phyloP scores from a whole-genome alignment of 2,888 invertebrate species.

The Dugesia japonica region DNA sequence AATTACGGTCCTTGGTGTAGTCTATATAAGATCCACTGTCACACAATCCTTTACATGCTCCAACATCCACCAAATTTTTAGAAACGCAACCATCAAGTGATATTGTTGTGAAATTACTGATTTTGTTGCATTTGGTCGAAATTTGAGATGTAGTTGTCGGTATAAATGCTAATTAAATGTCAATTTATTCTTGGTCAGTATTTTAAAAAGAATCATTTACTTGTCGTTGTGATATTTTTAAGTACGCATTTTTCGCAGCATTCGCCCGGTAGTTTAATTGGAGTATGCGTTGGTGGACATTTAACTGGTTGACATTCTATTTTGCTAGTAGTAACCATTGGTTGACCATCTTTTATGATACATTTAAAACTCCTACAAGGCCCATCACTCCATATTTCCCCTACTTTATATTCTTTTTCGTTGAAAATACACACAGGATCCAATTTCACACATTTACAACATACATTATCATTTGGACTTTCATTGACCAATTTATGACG shows the following conservation, averaged over 20 bases:
- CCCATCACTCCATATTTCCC: not conserved
- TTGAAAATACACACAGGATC: constrained; percentile 10
- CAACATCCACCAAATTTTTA: not conserved
- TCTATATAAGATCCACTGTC: not conserved
- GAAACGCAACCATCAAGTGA: not conserved
- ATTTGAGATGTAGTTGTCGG: not conserved
- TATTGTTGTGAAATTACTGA: not conserved
- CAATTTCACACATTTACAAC: constrained; percentile 16
- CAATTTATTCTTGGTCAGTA: not conserved
- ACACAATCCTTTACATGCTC: not conserved
- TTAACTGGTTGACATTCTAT: not conserved
- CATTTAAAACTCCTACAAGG: not conserved
- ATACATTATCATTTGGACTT: constrained; percentile 17
- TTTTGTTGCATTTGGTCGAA: not conserved
- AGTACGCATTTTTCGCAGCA: not conserved
- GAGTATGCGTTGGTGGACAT: not conserved
- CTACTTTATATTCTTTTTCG: constrained; percentile 5
- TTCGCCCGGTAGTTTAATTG: not conserved
- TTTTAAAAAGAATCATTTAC: not conserved
- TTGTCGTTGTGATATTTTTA: not conserved
- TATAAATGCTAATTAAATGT: not conserved
- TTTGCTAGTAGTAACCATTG: not conserved
- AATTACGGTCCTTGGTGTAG: not conserved
- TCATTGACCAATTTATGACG: constrained; percentile 22
- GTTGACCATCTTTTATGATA: not conserved